These are phyloP conservation scores for Rhodeus uyekii DNA, from an alignment of 2,797 vertebrate genomes.

Conservation along the genomic window DNA sequence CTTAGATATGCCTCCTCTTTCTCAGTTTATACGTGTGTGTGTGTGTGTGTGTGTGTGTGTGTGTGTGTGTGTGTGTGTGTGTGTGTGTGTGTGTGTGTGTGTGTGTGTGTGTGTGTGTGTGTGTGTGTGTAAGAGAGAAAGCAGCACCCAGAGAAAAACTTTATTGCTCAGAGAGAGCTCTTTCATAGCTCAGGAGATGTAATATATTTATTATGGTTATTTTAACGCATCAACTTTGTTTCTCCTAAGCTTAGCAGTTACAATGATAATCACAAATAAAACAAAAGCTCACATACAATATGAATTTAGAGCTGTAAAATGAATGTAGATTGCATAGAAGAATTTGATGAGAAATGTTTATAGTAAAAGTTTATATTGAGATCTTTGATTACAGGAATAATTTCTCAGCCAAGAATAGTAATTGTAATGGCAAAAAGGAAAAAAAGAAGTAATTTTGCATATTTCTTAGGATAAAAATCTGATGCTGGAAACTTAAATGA, in stretches of 20 bases:
- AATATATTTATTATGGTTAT: background rate
- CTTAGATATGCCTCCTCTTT: background rate
- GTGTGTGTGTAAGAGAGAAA: background rate
- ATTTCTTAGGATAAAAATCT: background rate
- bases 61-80: background rate
- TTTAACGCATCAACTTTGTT: background rate
- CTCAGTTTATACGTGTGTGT: background rate
- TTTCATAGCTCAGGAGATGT: background rate
- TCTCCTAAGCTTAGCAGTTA: background rate
- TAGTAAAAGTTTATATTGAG: background rate
- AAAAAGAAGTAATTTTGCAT: background rate
- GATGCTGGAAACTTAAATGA: background rate
- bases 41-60: too few relatives aligned
- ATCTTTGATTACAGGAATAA: background rate
- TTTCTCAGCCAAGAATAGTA: background rate
- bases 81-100: background rate
- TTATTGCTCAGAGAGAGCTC: background rate
- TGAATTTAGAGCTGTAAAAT: background rate
- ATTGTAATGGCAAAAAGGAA: too few relatives aligned
- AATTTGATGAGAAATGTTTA: background rate
- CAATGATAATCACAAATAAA: background rate
- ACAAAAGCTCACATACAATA: background rate
- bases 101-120: background rate
- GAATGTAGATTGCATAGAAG: background rate
- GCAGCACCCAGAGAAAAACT: background rate